Percentiles rank a stretch among this genome's conserved stretches.
Evolutionary conservation across 2,888 invertebrate species (phyloP).

Genomic region (Congeria kusceri): DNA sequence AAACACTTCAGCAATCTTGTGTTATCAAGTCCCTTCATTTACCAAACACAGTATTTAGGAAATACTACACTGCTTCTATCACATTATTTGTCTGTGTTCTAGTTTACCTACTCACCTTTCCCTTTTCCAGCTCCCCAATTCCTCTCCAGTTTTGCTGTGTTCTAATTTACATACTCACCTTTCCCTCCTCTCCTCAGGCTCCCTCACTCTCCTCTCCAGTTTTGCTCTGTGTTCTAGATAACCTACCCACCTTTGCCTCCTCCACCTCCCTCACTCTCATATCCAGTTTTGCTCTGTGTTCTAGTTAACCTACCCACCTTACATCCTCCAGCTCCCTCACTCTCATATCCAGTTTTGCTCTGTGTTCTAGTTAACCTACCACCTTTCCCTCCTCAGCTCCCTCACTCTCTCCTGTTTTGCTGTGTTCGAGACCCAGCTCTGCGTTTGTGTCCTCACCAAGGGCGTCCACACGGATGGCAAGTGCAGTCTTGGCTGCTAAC

Average conservation of each 20-base stretch:
- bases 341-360: conserved; percentile 93
- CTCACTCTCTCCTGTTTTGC: conserved; percentile 91
- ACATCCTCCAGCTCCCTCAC: conserved; percentile 92
- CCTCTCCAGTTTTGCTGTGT: conserved; percentile 91
- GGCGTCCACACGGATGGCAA: conserved; percentile 97
- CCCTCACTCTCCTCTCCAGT: no score
- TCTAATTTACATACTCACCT: no score
- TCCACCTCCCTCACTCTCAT: conserved; percentile 84
- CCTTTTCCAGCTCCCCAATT: conserved; percentile 93
- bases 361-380: no score
- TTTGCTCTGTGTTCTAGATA: no score
- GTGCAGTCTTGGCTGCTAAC: conserved; percentile 97
- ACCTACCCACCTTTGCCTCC: no score
- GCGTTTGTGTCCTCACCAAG: conserved; percentile 94
- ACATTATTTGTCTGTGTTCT: no score
- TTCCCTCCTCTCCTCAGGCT: no score
- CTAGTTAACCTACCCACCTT: conserved; percentile 87
- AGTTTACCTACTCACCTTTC: conserved; percentile 88
- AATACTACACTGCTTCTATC: no score
- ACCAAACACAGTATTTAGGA: no score
- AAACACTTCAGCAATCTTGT: no score
- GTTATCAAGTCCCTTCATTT: no score
- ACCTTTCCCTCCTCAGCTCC: no score
- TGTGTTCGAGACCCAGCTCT: conserved; percentile 93
- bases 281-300: conserved; percentile 88